Evolutionary conservation across 2,797 vertebrate genomes (phyloP).

Genomic region (Fratercula arctica): DNA sequence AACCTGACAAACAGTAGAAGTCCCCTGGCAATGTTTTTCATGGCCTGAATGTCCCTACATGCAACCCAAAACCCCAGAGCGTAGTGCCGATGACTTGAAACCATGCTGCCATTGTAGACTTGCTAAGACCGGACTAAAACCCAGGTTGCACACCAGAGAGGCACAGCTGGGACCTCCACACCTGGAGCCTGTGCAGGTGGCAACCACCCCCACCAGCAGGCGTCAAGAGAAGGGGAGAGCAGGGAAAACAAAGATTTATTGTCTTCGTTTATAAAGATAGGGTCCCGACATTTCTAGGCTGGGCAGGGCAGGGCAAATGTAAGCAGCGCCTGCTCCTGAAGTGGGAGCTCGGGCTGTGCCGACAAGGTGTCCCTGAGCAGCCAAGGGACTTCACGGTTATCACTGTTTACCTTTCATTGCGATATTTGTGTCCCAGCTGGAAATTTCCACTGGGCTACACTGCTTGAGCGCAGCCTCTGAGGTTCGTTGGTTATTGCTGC

Average conservation of each 20-base stretch:
- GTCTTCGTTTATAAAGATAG: neutral
- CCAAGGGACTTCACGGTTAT: neutral
- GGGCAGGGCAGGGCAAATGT: neutral
- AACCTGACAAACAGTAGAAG: neutral
- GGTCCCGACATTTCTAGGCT: too few species aligned
- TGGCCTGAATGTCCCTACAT: rapidly evolving
- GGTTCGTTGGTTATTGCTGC: neutral
- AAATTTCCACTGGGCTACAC: slow-evolving; percentile 16
- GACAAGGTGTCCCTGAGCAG: neutral
- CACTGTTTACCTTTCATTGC: neutral
- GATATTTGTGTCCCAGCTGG: neutral
- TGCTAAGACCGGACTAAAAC: neutral
- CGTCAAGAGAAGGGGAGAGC: neutral
- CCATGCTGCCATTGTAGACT: rapidly evolving
- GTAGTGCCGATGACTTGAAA: neutral
- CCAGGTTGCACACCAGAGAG: rapidly evolving
- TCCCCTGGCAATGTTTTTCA: neutral
- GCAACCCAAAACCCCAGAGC: neutral
- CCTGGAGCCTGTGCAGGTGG: neutral
- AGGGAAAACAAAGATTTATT: neutral
- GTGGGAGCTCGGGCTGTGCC: rapidly evolving
- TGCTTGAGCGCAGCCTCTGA: neutral
- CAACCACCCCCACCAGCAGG: neutral
- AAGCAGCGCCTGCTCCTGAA: neutral
- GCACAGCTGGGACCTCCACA: neutral